Percentiles rank a stretch among this genome's conserved stretches.
Evolutionary conservation across 2,888 invertebrate species (phyloP).

Genomic region (Plagodis pulveraria): DNA sequence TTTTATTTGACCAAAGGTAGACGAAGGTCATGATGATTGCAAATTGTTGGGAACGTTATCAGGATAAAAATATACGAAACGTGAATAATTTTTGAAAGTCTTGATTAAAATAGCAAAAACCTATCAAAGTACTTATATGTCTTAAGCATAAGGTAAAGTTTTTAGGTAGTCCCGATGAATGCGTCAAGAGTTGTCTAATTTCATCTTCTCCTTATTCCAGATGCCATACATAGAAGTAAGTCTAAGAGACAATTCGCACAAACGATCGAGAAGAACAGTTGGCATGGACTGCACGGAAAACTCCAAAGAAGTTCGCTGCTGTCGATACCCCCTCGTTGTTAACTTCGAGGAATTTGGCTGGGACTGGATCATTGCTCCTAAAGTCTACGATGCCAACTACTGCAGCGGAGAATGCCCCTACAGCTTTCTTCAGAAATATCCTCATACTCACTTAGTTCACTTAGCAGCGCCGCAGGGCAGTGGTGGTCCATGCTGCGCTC

Average conservation of each 20-base stretch:
- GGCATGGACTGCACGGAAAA: constrained; percentile 94
- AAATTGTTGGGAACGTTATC: too few species aligned
- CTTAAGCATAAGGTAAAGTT: too few species aligned
- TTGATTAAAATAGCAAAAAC: neutral
- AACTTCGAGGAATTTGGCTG: constrained; percentile 98
- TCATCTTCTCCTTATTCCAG: constrained; percentile 54
- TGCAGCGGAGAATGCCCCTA: constrained; percentile 97
- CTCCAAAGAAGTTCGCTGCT: constrained; percentile 93
- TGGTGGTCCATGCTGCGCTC: constrained; percentile 96
- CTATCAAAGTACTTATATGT: too few species aligned
- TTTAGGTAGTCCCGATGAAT: too few species aligned
- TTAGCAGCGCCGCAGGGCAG: constrained; percentile 91
- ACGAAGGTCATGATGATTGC: too few species aligned
- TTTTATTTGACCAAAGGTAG: too few species aligned
- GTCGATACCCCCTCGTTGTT: constrained; percentile 96
- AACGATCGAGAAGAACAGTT: constrained; percentile 90
- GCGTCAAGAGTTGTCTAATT: too few species aligned
- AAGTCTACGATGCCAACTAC: constrained; percentile 97
- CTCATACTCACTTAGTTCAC: constrained; percentile 95
- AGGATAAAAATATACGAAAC: neutral
- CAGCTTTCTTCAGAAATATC: constrained; percentile 93
- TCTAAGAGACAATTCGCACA: constrained; percentile 80
- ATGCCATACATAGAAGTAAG: constrained; percentile 83
- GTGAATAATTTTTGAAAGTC: neutral
- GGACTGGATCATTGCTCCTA: constrained; percentile 99